Evolutionary conservation across 2,113 vertebrate genomes (phyloP), one percentile per base, ranked within the genome.

Genomic region (Cryptotis parvus): DNA sequence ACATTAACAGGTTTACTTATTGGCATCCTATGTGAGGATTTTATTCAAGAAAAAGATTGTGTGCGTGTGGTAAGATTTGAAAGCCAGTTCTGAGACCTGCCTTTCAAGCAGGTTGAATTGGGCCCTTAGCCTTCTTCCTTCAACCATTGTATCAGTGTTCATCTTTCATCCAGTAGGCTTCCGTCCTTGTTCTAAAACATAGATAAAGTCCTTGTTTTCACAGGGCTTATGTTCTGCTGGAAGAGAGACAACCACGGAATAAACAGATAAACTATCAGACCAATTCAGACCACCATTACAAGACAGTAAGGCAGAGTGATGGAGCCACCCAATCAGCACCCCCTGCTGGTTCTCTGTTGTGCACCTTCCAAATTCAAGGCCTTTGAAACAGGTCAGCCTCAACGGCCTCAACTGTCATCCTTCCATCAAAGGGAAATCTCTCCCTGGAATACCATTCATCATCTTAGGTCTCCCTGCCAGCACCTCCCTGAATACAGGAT

Each of bases 391-490:
- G 39, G 68, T 90, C 55, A 65, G 29, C 26, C 29, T 49, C 66
- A 10, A 33, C 75, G 27, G 29, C 20, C 33, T 61, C 69, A 39
- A 6, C 74, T 0, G 0, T 87, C n/a, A 82, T 49, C 18, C 43
- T 87, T 78, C 45, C 22, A 41, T 80, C 66, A 65, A 37, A 75
- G n/a, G 69, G 52, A 82, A 89, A 65, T 74, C 35, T 75, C 68
- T 31, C 31, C 66, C 52, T 58, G 35, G 89, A 84, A 84, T 87
- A 55, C 52, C 18, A 49, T 15, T 69, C 10, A 3, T 73, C 45
- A 4, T 61, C 24, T 52, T 61, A 61, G 10, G 33, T 69, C 41
- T 88, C 61, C 1, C 35, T 9, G 11, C 77, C 66, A 65, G 75
- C 2, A 9, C 63, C n/a, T 85, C 29, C 87, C 26, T 31, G 61